A percentile compares a stretch with the other conserved stretches of the same genome.
Conservation (phyloP, 2,113 vertebrate genomes). For the Merops nubicus region DNA sequence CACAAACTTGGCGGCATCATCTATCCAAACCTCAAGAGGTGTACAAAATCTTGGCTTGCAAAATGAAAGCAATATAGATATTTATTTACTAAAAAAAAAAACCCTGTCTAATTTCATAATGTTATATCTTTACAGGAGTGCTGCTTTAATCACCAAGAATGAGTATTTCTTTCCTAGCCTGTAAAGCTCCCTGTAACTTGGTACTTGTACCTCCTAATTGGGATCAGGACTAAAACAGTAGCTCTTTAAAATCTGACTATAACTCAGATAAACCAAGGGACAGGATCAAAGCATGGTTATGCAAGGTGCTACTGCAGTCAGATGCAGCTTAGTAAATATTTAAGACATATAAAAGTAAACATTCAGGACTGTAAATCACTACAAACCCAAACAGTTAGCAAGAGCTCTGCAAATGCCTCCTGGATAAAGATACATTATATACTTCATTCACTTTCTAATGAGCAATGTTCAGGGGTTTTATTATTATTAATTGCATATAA, state of each 20-base stretch:
- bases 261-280: neutral
- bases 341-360: constrained; percentile 19
- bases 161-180: neutral
- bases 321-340: constrained; percentile 1
- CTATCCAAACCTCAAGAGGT: neutral
- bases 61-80: neutral
- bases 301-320: neutral
- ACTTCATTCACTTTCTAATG: constrained; percentile 52
- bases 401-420: constrained; percentile 2
- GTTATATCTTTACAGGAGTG: neutral
- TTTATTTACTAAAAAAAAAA: neutral
- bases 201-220: neutral
- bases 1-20: neutral
- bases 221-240: neutral
- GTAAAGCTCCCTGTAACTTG: neutral
- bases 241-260: neutral
- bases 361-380: constrained; percentile 1
- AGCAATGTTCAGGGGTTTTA: constrained; percentile 11
- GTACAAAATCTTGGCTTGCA: neutral
- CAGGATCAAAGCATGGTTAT: neutral
- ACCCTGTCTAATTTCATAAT: neutral
- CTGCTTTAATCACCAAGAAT: neutral
- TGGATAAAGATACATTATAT: constrained; percentile 29
- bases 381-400: neutral
- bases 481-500: constrained; percentile 71